A percentile compares a stretch with the other conserved stretches of the same genome.
Evolutionary conservation across 2,797 vertebrate species (phyloP).

Genomic region (Neostethus bicornis): DNA sequence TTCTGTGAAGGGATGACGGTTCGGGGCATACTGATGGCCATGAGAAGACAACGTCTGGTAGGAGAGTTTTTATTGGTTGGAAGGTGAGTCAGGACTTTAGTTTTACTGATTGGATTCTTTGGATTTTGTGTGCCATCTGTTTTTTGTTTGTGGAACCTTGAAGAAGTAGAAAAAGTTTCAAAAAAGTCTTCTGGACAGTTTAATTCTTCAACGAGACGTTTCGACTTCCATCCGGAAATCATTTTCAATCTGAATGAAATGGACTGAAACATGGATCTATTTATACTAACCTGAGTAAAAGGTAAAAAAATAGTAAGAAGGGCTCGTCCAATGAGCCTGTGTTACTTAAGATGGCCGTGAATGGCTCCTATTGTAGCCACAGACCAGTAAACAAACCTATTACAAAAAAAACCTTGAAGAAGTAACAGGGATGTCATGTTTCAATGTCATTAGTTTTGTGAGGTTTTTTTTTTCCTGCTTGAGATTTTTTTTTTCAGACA

Average conservation of each 20-base stretch:
- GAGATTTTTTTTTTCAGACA: constrained; percentile 37
- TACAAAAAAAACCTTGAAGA: background rate
- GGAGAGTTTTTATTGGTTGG: constrained; percentile 95
- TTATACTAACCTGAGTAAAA: no score
- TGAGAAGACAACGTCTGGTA: constrained; percentile 90
- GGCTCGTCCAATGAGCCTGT: no score
- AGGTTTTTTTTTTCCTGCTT: constrained; percentile 26
- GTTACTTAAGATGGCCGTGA: no score
- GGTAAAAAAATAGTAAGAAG: no score
- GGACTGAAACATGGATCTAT: no score
- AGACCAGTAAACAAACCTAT: no score
- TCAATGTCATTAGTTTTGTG: constrained; percentile 2
- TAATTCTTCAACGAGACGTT: no score
- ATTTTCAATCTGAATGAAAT: no score
- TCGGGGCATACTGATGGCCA: constrained; percentile 94
- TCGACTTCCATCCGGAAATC: no score
- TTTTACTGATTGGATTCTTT: background rate
- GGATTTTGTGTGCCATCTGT: background rate
- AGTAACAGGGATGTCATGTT: background rate
- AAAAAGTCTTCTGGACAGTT: no score
- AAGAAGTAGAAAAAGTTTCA: background rate
- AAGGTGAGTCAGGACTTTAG: constrained; percentile 82
- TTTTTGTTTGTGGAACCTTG: background rate
- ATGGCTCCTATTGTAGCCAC: no score
- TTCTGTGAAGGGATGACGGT: constrained; percentile 99